Evolutionary conservation across 2,113 vertebrate species (phyloP), one percentile per base, ranked within the genome.

Genomic region (Deroptyus accipitrinus): DNA sequence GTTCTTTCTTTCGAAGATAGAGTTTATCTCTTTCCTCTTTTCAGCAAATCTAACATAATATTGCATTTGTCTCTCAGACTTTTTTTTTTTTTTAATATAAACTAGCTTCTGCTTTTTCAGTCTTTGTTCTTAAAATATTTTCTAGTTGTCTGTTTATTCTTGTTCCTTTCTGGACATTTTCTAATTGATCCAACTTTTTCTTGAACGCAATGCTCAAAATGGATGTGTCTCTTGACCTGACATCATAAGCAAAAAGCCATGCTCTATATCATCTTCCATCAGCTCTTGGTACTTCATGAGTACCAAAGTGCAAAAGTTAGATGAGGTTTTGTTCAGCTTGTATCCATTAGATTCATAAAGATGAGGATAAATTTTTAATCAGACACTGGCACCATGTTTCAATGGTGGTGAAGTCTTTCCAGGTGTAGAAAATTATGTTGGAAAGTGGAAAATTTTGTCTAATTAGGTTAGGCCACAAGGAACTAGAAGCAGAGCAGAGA

Each of bases 211-310:
- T 61, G 2, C 5, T 80, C 20, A 39, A 44, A 83, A 66, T 62
- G 18, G 13, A 33, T 1, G 1, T 44, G 10, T 27, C 5, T 63
- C 7, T 69, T 64, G 35, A 69, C 19, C 24, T 33, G 37, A 42
- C 9, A 28, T 52, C 23, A 74, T 54, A 72, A 63, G 31, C 11
- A 79, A 76, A 66, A 57, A 28, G 22, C 9, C 27, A 22, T 11
- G 7, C 24, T 19, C 16, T 0, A 0, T 59, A 11, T 66, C 6
- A 18, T 70, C 59, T 72, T 59, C 54, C 70, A 17, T 30, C 64
- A 86, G 5, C 17, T 54, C 46, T 83, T 74, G 4, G 8, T 61
- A n/a, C 8, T 83, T 90, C 37, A 67, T 22, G 28, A 78, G 20
- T n/a, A 57, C 20, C 13, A 72, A 82, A 27, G 28, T 20, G 3